Conservation (phyloP, 2,888 invertebrate species). For the Anodontia alba region DNA sequence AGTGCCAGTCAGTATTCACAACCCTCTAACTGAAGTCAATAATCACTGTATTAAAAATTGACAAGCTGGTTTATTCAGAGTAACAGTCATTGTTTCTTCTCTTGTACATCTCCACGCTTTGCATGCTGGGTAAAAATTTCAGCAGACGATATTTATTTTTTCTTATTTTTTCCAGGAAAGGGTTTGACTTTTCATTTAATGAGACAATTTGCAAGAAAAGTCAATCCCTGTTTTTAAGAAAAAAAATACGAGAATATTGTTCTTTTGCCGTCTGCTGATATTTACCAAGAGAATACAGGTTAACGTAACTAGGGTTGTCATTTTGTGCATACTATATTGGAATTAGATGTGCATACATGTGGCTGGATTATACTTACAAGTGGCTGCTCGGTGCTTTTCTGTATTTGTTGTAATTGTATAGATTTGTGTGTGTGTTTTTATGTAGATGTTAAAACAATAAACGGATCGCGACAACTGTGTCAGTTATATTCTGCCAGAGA, state of each 20-base stretch:
- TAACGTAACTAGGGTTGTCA: not conserved
- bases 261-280: too few species aligned
- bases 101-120: too few species aligned
- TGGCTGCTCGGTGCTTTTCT: not conserved
- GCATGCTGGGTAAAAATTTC: too few species aligned
- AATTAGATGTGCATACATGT: slow-evolving; percentile 3
- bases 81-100: not conserved
- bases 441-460: not conserved
- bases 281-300: too few species aligned
- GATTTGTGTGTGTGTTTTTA: not conserved
- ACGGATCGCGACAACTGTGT: not conserved
- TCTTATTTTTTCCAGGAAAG: too few species aligned
- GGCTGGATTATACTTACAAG: not conserved
- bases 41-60: slow-evolving; percentile 20
- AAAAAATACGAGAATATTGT: too few species aligned
- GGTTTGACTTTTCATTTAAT: too few species aligned
- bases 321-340: slow-evolving; percentile 11
- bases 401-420: not conserved
- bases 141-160: too few species aligned
- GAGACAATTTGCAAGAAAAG: too few species aligned
- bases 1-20: slow-evolving; percentile 8
- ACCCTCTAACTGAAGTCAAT: not conserved
- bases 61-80: not conserved
- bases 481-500: not conserved
- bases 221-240: too few species aligned